Evolutionary conservation across 2,888 invertebrate genomes (phyloP).

Genomic region (Chloromyia formosa): DNA sequence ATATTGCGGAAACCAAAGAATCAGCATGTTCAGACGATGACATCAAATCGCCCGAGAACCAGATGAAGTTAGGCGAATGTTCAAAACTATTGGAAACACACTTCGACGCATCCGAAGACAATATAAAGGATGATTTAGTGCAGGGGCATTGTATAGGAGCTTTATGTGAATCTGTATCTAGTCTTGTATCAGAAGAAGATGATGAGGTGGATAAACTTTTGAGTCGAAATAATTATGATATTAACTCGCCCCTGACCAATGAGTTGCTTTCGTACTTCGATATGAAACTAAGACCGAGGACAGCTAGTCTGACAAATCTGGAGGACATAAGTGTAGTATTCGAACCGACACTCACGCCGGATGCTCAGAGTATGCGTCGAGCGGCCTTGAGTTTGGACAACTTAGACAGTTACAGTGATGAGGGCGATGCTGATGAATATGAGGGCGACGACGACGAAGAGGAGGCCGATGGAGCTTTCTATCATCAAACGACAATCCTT

Average conservation of each 20-base stretch:
- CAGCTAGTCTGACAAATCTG: conserved; percentile 59
- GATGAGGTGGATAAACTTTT: conserved; percentile 63
- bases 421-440: conserved; percentile 55
- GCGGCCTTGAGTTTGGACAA: conserved; percentile 51
- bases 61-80: neutral
- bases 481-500: conserved; percentile 61
- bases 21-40: neutral
- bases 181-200: conserved; percentile 59
- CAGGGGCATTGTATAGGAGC: neutral
- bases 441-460: conserved; percentile 56
- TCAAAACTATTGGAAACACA: neutral
- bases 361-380: neutral
- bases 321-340: conserved; percentile 30
- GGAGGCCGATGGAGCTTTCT: conserved; percentile 57
- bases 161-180: conserved; percentile 52
- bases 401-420: conserved; percentile 48
- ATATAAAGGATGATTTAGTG: neutral
- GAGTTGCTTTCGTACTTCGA: conserved; percentile 63
- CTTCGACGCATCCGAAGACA: neutral
- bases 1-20: conserved; percentile 3
- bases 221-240: conserved; percentile 59
- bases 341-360: conserved; percentile 28
- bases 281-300: conserved; percentile 60
- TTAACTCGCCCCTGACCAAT: conserved; percentile 58
- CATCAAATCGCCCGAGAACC: neutral